phyloP scores from a whole-genome alignment of 2,888 invertebrate genomes.

The Sphaeridia pumilis region DNA sequence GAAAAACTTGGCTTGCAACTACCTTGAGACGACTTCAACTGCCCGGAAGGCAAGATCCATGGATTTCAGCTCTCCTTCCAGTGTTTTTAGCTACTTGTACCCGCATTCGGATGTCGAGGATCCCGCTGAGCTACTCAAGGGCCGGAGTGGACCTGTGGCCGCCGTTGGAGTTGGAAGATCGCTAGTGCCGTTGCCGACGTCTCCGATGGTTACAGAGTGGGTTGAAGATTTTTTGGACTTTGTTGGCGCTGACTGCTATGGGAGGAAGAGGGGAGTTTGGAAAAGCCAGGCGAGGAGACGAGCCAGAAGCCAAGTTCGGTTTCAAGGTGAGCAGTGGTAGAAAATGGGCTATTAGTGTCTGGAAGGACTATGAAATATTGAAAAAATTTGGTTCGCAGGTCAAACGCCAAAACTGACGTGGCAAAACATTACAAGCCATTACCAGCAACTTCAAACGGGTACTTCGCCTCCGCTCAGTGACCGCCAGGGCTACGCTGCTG shows the following conservation, averaged over 20 bases:
- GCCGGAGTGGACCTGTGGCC: not conserved
- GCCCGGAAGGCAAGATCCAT: not conserved
- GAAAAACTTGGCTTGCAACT: not conserved
- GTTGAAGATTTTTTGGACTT: constrained; percentile 4
- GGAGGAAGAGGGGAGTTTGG: not conserved
- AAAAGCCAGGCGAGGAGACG: not conserved
- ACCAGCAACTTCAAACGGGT: not conserved
- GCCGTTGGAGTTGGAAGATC: not conserved
- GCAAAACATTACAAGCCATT: not conserved
- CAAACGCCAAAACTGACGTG: no score
- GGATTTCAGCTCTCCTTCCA: not conserved
- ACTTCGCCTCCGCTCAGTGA: no score
- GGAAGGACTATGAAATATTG: no score
- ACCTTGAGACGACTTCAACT: not conserved
- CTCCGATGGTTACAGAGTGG: not conserved
- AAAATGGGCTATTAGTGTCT: no score
- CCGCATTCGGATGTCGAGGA: constrained; percentile 4
- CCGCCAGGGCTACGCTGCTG: no score
- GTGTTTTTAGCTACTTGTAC: constrained; percentile 7
- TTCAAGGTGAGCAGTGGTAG: no score
- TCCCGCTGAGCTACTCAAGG: not conserved
- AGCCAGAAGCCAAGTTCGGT: not conserved
- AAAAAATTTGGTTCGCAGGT: no score
- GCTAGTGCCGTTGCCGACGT: not conserved
- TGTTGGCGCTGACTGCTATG: constrained; percentile 1